A percentile compares a stretch with the other conserved stretches of the same genome.
phyloP scores from a whole-genome alignment of 2,797 vertebrate genomes.

The Gymnothorax javanicus region DNA sequence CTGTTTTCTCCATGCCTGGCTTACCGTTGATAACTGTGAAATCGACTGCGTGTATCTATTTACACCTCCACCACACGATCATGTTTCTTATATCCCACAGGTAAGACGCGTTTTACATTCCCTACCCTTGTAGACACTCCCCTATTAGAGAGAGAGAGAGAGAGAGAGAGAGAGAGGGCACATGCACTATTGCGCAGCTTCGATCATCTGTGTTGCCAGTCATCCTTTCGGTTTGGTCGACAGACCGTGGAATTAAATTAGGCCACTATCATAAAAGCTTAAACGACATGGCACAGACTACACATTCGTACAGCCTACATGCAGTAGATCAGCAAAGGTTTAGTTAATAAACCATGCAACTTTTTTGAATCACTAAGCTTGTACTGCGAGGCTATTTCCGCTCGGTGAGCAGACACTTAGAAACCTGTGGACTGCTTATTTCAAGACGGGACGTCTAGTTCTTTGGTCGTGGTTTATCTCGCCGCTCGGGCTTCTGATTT shows the following conservation, averaged over 20 bases:
- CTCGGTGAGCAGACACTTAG: neutral
- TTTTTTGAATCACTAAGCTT: neutral
- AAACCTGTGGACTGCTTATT: neutral
- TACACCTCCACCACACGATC: neutral
- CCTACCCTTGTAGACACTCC: conserved; percentile 27
- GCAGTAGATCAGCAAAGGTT: neutral
- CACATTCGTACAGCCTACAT: neutral
- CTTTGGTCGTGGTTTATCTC: neutral
- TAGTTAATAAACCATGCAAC: neutral
- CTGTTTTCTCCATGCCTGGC: conserved; percentile 69
- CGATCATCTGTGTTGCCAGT: neutral
- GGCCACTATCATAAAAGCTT: neutral
- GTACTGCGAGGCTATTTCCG: neutral
- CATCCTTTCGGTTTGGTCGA: neutral
- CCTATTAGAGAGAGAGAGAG: neutral
- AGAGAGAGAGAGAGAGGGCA: neutral
- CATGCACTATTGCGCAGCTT: neutral
- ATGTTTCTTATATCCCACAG: conserved; percentile 45
- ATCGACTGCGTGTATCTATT: neutral
- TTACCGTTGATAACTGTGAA: conserved; percentile 25
- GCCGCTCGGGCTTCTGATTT: neutral
- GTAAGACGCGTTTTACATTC: conserved; percentile 40
- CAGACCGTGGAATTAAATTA: neutral
- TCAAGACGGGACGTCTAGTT: neutral
- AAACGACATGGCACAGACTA: neutral